Conservation (phyloP, 1,140 invertebrate species). For the Ylistrum balloti region DNA sequence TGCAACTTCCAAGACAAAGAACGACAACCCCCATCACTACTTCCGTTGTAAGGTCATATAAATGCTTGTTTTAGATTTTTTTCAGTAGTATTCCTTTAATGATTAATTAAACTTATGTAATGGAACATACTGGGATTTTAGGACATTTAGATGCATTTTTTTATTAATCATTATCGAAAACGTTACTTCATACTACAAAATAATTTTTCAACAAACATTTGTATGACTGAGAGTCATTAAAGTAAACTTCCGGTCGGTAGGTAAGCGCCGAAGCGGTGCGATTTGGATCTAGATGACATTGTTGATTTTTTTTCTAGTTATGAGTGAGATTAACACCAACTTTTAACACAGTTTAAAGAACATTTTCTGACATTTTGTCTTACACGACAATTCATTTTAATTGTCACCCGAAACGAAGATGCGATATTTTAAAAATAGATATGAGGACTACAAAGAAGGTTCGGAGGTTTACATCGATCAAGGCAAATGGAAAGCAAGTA, state of each 20-base stretch:
- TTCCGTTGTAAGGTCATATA: not conserved
- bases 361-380: not conserved
- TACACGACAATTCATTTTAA: not conserved
- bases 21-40: not conserved
- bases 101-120: no score
- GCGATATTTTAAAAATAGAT: slow-evolving; percentile 80
- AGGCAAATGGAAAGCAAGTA: slow-evolving; percentile 69
- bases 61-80: not conserved
- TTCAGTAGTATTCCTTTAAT: no score
- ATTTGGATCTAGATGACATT: no score
- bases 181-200: no score
- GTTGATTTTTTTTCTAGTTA: no score
- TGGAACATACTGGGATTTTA: no score
- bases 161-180: not conserved
- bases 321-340: not conserved
- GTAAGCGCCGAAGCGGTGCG: no score
- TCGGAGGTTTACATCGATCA: slow-evolving; percentile 65
- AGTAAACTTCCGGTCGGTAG: not conserved
- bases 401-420: slow-evolving; percentile 53
- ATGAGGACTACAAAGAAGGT: slow-evolving; percentile 72
- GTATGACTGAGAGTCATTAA: not conserved
- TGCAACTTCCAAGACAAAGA: slow-evolving; percentile 34
- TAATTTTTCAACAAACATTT: not conserved
- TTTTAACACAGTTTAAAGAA: not conserved
- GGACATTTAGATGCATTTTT: no score